These are phyloP conservation scores for Popillia japonica DNA, from an alignment of 1,140 invertebrate genomes.

Conservation along the genomic window DNA sequence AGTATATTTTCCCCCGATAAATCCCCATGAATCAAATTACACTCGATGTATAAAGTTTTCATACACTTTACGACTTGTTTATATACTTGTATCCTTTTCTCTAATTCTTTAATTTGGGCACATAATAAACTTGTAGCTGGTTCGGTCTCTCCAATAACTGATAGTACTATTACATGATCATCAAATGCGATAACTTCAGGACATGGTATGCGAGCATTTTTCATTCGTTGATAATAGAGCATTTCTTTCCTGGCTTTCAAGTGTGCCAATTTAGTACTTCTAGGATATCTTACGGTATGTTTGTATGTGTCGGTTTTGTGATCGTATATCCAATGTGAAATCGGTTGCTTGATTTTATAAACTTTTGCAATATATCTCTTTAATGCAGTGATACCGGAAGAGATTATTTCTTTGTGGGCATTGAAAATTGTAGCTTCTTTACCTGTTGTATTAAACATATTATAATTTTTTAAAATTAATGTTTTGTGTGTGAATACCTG, in stretches of 20 bases:
- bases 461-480: background rate
- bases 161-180: slow-evolving; percentile 89
- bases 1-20: background rate
- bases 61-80: background rate
- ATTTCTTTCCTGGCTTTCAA: slow-evolving; percentile 68
- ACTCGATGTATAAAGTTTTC: background rate
- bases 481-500: too few relatives aligned
- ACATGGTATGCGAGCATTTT: slow-evolving; percentile 77
- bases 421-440: background rate
- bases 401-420: background rate
- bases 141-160: slow-evolving; percentile 80
- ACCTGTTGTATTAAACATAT: background rate
- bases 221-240: slow-evolving; percentile 80
- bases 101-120: background rate
- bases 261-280: background rate
- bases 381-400: background rate
- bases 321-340: background rate
- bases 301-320: background rate
- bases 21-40: background rate
- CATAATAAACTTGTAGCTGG: background rate
- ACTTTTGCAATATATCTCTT: background rate
- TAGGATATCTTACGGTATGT: background rate
- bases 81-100: background rate
- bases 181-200: slow-evolving; percentile 83
- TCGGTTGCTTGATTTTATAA: background rate